phyloP scores from a whole-genome alignment of 2,113 vertebrate genomes.

The Labrus mixtus region DNA sequence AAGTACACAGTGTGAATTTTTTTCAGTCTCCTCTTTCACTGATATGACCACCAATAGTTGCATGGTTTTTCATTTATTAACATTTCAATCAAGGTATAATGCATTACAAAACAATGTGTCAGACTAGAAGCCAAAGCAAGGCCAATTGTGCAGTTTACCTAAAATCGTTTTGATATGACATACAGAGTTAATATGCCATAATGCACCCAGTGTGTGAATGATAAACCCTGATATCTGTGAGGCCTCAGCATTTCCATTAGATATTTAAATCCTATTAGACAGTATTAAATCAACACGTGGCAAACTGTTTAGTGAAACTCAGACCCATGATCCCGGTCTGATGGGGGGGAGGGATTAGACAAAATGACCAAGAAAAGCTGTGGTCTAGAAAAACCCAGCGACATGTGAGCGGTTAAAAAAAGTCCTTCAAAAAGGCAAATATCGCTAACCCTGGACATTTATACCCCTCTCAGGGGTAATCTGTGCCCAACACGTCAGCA shows the following conservation, averaged over 20 bases:
- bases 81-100: too few species aligned
- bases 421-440: neutral
- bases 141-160: too few species aligned
- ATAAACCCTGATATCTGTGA: neutral
- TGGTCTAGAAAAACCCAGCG: neutral
- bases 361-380: neutral
- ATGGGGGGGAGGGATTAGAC: neutral
- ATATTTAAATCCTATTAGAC: neutral
- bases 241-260: neutral
- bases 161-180: too few species aligned
- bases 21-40: too few species aligned
- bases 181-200: neutral
- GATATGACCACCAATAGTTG: too few species aligned
- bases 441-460: constrained; percentile 13
- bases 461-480: constrained; percentile 22
- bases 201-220: neutral
- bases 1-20: too few species aligned
- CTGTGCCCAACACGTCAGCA: constrained; percentile 36
- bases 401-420: neutral
- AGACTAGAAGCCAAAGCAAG: too few species aligned
- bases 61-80: too few species aligned
- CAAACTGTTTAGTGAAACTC: neutral
- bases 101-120: too few species aligned
- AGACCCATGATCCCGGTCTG: neutral
- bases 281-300: neutral